Evolutionary conservation across 2,888 invertebrate genomes (phyloP), one percentile per base, ranked within the genome.

Genomic region (Odontomyia ornata): DNA sequence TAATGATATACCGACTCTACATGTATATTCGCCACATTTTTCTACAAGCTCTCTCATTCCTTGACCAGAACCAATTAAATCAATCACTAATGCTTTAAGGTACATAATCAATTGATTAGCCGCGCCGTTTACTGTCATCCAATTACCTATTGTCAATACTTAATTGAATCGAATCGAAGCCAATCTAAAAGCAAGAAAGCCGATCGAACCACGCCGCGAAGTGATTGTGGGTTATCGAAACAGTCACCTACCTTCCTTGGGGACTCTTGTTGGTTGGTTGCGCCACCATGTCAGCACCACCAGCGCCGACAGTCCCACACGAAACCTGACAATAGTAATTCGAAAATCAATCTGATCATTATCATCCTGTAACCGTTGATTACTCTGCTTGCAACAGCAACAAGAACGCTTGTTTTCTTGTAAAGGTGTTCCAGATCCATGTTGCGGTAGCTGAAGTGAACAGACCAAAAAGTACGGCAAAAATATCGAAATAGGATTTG

Each of bases 31-130:
- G n/a, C n/a, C n/a, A n/a, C n/a, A n/a, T n/a, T n/a, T n/a, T n/a
- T n/a, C n/a, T n/a, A n/a, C n/a, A n/a, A n/a, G n/a, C n/a, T n/a
- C n/a, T n/a, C n/a, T n/a, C 67, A 36, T 25, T 67, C 36, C 36
- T 67, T 72, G 30, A 65, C 56, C 62, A 36, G n/a, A 76, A 60
- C 76, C 78, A 76, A 78, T 78, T 78, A 76, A 78, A 56, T 73
- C 69, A 76, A 78, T 78, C 73, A 67, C 73, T 65, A 73, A 67
- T 76, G 57, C 60, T 27, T 67, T 15, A 13, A 21, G n/a, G 65
- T 47, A 76, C 76, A 73, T 62, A 76, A 76, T 76, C 76, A 76
- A 76, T 78, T 78, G 76, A 78, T 78, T 78, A 76, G 67, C 7
- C 21, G 62, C 67, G 62, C 76, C 57, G 73, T 76, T 72, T 73